phyloP scores from a whole-genome alignment of 1,140 invertebrate species.

The Macrobrachium nipponense region DNA sequence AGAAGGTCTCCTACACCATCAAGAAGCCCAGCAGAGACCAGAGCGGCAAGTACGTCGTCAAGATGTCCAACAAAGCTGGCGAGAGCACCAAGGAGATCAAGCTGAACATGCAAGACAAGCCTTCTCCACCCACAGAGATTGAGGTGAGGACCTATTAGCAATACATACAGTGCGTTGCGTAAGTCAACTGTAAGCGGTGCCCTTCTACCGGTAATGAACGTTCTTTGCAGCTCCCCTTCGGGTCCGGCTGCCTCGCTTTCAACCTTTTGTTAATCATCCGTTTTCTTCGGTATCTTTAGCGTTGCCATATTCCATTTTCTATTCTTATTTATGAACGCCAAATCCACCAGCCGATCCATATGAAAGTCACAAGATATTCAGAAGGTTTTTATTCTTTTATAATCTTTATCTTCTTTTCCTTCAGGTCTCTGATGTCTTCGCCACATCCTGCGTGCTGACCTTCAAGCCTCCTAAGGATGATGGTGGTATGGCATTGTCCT shows the following conservation, averaged over 20 bases:
- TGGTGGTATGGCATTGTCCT: slow-evolving; percentile 88
- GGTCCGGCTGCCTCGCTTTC: neutral
- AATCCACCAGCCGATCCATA: neutral
- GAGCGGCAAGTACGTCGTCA: slow-evolving; percentile 87
- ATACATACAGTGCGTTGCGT: no score
- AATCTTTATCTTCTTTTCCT: neutral
- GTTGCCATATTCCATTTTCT: neutral
- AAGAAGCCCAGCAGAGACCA: slow-evolving; percentile 87
- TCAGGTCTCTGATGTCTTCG: slow-evolving; percentile 91
- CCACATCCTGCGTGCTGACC: slow-evolving; percentile 88
- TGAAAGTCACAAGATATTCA: neutral
- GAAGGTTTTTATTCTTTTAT: neutral
- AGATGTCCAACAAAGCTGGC: slow-evolving; percentile 87
- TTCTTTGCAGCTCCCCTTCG: neutral
- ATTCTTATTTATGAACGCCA: neutral
- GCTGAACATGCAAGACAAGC: slow-evolving; percentile 85
- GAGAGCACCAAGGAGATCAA: slow-evolving; percentile 86
- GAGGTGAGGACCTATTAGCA: slow-evolving; percentile 25
- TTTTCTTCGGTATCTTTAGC: neutral
- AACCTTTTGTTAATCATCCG: neutral
- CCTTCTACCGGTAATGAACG: no score
- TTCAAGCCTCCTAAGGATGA: slow-evolving; percentile 95
- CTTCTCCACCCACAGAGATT: slow-evolving; percentile 57
- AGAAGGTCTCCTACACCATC: slow-evolving; percentile 89
- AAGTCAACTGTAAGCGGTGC: no score